Base-by-base conservation (phyloP, 2,888 invertebrate species). In the Drosophila nigricruria region DNA sequence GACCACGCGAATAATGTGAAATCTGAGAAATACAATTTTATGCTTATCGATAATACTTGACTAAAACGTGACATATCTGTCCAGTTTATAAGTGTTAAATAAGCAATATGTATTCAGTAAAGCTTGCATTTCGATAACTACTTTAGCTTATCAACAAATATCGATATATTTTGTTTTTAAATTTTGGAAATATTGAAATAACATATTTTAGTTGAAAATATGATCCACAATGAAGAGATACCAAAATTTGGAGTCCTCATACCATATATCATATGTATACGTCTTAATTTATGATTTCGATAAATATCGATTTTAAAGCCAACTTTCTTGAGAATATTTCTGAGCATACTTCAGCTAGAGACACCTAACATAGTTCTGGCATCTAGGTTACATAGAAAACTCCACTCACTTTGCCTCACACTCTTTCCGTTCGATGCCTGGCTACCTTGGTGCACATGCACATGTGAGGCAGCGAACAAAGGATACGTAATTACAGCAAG, bases 401-500 rank as follows among this genome's bases (percentile, higher is more conserved):
- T n/a, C n/a, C 5, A 12, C 30, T 10, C 14, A 18, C 38, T 23
- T 42, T 6, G 5, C 5, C n/a, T 5, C 10, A 12, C 54, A 34
- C n/a, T 2, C 32, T 6, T n/a, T 5, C 12, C 23, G 2, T 20
- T 0, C 20, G 20, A 23, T 30, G 3, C 20, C 40, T 14, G 34
- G 47, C 36, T 20, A 16, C 32, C 12, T 18, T 12, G 10, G n/a
- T 38, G 43, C 49, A 40, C 49, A 40, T 42, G 49, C 34, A 58
- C 52, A 58, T 57, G 43, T 58, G 36, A 25, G 43, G 45, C 18
- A 40, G 57, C 43, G 63, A 34, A 84, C 81, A 86, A 79, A 63
- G 73, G 63, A 76, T 42, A 68, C 71, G 79, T 85, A 89, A 85
- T 88, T 88, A 80, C 78, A 66, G 64, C 78, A 67, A 79, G 79